These are phyloP conservation scores for Styela plicata DNA, from an alignment of 23 tunicate genomes.

Conservation along the genomic window DNA sequence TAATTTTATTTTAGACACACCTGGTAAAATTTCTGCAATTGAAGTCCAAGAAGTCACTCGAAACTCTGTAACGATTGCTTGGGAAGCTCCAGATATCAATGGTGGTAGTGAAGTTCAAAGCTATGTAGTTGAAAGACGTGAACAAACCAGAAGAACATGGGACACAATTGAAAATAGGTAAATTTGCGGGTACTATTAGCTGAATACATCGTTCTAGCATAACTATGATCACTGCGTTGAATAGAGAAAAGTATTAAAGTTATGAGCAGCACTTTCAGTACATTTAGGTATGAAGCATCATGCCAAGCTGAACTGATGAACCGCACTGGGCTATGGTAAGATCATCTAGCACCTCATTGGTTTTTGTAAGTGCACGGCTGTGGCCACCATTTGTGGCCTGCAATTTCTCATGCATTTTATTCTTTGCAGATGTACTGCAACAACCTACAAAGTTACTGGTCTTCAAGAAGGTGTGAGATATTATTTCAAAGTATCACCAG, in stretches of 20 bases:
- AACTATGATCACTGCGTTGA: no score
- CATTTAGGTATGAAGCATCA: no score
- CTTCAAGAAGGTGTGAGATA: slow-evolving; percentile 76
- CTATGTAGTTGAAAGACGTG: slow-evolving; percentile 82
- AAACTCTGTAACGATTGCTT: slow-evolving; percentile 46
- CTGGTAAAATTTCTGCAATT: slow-evolving; percentile 74
- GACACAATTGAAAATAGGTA: slow-evolving; percentile 66
- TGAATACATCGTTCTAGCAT: no score
- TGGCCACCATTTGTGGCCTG: no score
- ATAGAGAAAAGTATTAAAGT: no score
- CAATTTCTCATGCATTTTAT: not conserved
- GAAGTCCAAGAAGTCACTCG: slow-evolving; percentile 57
- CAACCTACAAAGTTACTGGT: slow-evolving; percentile 57
- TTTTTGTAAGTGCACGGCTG: no score
- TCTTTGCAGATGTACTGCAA: slow-evolving; percentile 38
- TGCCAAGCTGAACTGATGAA: no score
- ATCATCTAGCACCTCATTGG: no score
- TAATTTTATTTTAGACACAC: slow-evolving; percentile 80
- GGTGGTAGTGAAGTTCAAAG: slow-evolving; percentile 82
- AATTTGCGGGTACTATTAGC: no score
- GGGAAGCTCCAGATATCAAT: slow-evolving; percentile 89
- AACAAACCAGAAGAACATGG: slow-evolving; percentile 79
- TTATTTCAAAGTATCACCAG: slow-evolving; percentile 82
- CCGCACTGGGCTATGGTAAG: no score
- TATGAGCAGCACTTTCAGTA: no score